phyloP scores from a whole-genome alignment of 2,888 invertebrate species.

The Amphimallon solstitiale region DNA sequence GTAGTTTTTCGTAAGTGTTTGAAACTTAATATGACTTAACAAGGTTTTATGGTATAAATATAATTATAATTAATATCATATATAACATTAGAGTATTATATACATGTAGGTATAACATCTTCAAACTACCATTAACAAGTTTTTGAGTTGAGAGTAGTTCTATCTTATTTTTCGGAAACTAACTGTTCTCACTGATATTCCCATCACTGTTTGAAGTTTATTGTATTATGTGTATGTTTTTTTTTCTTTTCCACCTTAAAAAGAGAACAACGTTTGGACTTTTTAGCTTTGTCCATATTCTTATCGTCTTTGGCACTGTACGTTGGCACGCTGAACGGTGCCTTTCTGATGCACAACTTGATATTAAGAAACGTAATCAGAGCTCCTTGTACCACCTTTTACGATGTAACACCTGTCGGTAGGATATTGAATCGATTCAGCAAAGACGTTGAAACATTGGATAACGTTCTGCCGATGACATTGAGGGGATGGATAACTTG shows the following conservation, averaged over 20 bases:
- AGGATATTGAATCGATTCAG: constrained; percentile 82
- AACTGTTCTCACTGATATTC: too few species aligned
- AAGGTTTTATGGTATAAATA: too few species aligned
- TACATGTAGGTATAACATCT: too few species aligned
- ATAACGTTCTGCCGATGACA: constrained; percentile 77
- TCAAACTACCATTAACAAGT: too few species aligned
- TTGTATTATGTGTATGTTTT: not conserved
- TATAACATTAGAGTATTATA: too few species aligned
- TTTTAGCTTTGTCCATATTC: constrained; percentile 73
- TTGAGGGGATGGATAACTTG: constrained; percentile 76
- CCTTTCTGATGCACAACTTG: constrained; percentile 71
- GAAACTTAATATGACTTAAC: too few species aligned
- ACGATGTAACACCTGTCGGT: constrained; percentile 83
- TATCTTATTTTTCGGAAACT: too few species aligned
- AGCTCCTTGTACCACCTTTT: constrained; percentile 77
- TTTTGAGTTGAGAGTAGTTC: too few species aligned
- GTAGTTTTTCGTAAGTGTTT: too few species aligned
- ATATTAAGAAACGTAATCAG: constrained; percentile 74
- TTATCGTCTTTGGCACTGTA: constrained; percentile 74
- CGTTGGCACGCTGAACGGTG: constrained; percentile 73
- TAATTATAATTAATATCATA: too few species aligned
- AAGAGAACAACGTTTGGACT: constrained; percentile 32
- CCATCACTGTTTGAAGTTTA: too few species aligned
- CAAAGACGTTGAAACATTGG: constrained; percentile 78
- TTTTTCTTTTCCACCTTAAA: not conserved